Evolutionary conservation across 2,888 invertebrate genomes (phyloP), one percentile per base, ranked within the genome.

Genomic region (Lypha dubia): DNA sequence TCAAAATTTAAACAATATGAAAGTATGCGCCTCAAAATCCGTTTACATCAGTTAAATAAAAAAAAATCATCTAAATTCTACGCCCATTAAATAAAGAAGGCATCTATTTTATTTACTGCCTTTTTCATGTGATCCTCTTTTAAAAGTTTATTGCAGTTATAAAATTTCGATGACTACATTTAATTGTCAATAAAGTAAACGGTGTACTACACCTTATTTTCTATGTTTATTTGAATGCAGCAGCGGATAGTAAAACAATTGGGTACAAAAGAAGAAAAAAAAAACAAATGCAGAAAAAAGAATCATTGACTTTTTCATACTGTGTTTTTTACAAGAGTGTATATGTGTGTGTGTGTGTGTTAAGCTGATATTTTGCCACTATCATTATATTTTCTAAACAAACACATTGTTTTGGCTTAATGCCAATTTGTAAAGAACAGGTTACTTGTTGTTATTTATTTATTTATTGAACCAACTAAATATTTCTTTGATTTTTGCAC

Each of bases 371-470:
- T 35, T 70, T 70, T 53, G 9, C 67, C 28, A 46, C 44, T 51
- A 22, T 60, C 0, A 15, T 65, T 65, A 24, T 53, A 56, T 71
- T 73, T 60, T 32, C n/a, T 7, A 9, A 51, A 38, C 41, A 51
- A 60, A 68, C 38, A 77, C 73, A 77, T 63, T 70, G 38, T 79
- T 62, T 84, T 77, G 84, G 81, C 81, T 84, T 81, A 84, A 84
- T 81, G 81, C 84, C 84, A 84, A 84, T 63, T 80, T 60, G 77
- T n/a, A 79, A 80, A 84, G 84, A 84, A 84, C 81, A 84, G 84
- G 84, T 84, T 84, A 77, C 73, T 74, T 58, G 51, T 32, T 67
- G 84, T 84, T 84, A 77, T 73, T 74, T 58, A 62, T 32, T 67
- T 80, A 68, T 32, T 74, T 80, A 38, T 46, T 73, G 38, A 63